Evolutionary conservation across 2,888 invertebrate species (phyloP), one percentile per base, ranked within the genome.

Genomic region (Cotesia congregata): DNA sequence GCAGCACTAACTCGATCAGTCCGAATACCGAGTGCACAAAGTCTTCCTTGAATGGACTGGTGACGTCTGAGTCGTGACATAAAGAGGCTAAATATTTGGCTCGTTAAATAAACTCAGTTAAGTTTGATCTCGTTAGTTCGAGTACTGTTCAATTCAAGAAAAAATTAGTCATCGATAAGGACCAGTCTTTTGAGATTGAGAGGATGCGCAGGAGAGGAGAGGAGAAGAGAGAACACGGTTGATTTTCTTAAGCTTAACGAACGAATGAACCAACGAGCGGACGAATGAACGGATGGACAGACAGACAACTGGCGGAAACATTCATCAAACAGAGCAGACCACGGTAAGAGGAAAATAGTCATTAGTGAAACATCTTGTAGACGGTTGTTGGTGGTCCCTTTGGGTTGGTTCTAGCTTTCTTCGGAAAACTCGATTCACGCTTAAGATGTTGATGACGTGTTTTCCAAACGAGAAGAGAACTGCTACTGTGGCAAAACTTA

Each of bases 361-460:
- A 80, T 80, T 80, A 81, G 80, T 72, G 76, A 78, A 30, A 81
- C 76, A 50, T 50, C 50, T 50, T 50, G 50, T 50, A 7, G 50
- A 50, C 50, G 62, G 6, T 62, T 76, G 75, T 67, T 72, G 73
- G 39, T n/a, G 38, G 50, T 65, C 50, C 6, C 40, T 65, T 62
- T 6, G 20, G 7, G 40, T 41, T 62, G 75, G 77, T 78, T 75
- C 77, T 79, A 77, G 78, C 77, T 80, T 62, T 20, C 62, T 62
- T 78, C 78, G 77, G 80, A 77, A 80, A 67, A 77, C 79, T 76
- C 77, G 79, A 81, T 84, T 80, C 72, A 62, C 71, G 72, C 79
- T 72, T 74, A 73, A 77, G 80, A 83, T 83, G 82, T 83, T 84
- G 82, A 81, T 79, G 77, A 78, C 75, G 77, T 78, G 72, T 78